Evolutionary conservation across 1,140 invertebrate species (phyloP), one percentile per base, ranked within the genome.

Genomic region (Dysdera silvatica): DNA sequence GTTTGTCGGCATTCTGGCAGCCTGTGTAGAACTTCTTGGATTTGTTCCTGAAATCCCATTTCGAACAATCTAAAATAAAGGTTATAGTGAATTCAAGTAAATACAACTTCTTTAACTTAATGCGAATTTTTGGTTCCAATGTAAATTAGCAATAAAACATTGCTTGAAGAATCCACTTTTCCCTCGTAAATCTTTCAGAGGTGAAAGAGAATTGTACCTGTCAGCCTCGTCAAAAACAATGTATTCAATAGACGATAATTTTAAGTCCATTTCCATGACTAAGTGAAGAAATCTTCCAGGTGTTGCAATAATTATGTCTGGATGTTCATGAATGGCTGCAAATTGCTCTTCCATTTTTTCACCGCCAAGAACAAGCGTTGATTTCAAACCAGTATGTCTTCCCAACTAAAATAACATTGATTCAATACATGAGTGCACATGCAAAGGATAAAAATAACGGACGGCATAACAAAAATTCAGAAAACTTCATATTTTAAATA

Each of bases 181-280:
- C 24, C 10, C 43, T 45, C 24, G 2, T 14, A n/a, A 45, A 45
- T n/a, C 8, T 18, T n/a, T n/a, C n/a, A n/a, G n/a, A n/a, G n/a
- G n/a, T n/a, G n/a, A n/a, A n/a, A n/a, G 14, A 33, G 23, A 14
- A 65, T 26, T 7, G 31, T 43, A 85, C 83, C 87, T 84, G 78
- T 99, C 95, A 45, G 95, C 96, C 79, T 99, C 97, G 78, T 99
- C 97, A 77, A 98, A 98, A 0, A 99, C 93, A 40, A 98, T 82
- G 73, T 92, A 90, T 75, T 97, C 85, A 48, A 99, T 82, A 41
- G 82, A 85, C 62, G 83, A 85, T 4, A 99, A 78, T 72, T 94
- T 92, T 5, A 98, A 74, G 64, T 82, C 75, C 97, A 99, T 99
- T 80, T 99, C 97, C 29, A 99, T 84, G 70, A 93, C 89, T 60